A percentile compares a stretch with the other conserved stretches of the same genome.
phyloP scores from a whole-genome alignment of 2,113 vertebrate species.

The Corythaeola cristata region DNA sequence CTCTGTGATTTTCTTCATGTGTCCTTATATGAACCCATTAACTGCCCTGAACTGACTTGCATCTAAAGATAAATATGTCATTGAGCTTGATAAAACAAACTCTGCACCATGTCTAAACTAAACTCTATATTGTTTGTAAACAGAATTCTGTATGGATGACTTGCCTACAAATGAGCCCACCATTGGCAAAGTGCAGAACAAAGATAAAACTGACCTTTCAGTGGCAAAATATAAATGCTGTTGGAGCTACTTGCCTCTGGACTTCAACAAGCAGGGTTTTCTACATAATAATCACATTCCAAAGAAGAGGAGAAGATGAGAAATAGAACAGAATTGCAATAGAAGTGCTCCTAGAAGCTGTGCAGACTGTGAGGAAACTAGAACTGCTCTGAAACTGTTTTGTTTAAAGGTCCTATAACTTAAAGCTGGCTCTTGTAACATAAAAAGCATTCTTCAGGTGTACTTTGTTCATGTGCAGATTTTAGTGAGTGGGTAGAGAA shows the following conservation, averaged over 20 bases:
- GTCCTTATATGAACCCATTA: conserved; percentile 38
- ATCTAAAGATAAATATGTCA: conserved; percentile 42
- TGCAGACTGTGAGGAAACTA: not conserved
- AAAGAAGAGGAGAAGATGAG: not conserved
- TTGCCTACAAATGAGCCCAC: not conserved
- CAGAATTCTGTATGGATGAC: not conserved
- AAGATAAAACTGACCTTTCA: conserved; percentile 18
- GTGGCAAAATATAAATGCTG: not conserved
- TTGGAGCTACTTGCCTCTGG: not conserved
- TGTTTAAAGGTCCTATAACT: not conserved
- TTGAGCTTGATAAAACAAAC: conserved; percentile 26
- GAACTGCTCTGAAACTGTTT: not conserved
- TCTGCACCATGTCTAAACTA: not conserved
- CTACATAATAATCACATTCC: not conserved
- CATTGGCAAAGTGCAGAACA: not conserved
- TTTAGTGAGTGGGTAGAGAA: not conserved
- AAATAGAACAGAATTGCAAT: not conserved
- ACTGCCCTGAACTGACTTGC: not conserved
- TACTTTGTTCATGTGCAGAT: not conserved
- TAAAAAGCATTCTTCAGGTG: conserved; percentile 2
- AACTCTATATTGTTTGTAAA: conserved; percentile 24
- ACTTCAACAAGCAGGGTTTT: not conserved
- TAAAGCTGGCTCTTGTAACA: not conserved
- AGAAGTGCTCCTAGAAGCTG: not conserved
- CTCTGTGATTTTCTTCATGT: not conserved